Percentiles rank a stretch among this genome's conserved stretches.
These are phyloP conservation scores for Mnemiopsis leidyi DNA, from an alignment of 37 sponge, comb jelly and placozoan genomes.

Conservation along the genomic window DNA sequence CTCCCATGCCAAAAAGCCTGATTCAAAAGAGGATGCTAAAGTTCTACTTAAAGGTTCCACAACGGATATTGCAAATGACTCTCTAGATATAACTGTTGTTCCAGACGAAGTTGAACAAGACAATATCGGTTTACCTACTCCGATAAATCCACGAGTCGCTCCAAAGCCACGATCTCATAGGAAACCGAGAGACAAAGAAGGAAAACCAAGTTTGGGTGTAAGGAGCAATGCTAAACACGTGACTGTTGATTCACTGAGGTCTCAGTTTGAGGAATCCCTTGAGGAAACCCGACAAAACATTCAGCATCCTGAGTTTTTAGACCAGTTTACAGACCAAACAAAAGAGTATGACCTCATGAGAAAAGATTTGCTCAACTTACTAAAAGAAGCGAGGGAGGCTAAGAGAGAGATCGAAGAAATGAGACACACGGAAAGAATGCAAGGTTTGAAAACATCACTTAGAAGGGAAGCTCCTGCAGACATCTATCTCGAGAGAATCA, in stretches of 20 bases:
- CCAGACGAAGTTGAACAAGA: background rate
- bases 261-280: background rate
- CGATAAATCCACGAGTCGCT: background rate
- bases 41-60: background rate
- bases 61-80: background rate
- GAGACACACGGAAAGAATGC: constrained; percentile 42
- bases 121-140: background rate
- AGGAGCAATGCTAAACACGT: background rate
- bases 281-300: background rate
- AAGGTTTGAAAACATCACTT: background rate
- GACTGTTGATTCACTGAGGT: background rate
- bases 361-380: background rate
- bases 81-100: constrained; percentile 5
- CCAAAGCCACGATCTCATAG: constrained; percentile 1
- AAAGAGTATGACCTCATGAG: background rate
- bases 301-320: background rate
- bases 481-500: background rate
- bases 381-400: background rate
- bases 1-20: background rate
- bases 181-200: background rate
- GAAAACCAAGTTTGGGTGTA: no score
- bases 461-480: background rate
- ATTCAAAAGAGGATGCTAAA: background rate
- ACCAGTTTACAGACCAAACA: background rate
- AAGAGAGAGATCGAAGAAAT: constrained; percentile 23